phyloP scores from a whole-genome alignment of 1,140 invertebrate genomes.

The Meloidogyne exigua region DNA sequence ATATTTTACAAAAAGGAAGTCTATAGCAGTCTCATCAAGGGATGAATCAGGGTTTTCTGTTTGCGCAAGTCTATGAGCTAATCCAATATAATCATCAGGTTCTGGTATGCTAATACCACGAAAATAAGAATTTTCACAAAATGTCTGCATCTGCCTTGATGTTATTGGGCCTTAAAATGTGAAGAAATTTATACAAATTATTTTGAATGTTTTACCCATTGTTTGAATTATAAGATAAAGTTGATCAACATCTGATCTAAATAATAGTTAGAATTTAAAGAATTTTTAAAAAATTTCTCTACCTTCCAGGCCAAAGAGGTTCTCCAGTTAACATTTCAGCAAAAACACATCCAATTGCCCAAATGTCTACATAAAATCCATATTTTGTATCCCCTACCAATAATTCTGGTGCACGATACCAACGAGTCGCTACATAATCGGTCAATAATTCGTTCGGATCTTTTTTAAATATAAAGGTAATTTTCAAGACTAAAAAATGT shows the following conservation, averaged over 20 bases:
- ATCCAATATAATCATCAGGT: constrained; percentile 68
- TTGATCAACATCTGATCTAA: constrained; percentile 94
- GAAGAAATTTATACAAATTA: not conserved
- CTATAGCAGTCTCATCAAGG: constrained; percentile 22
- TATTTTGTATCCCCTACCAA: constrained; percentile 96
- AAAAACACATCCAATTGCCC: constrained; percentile 80
- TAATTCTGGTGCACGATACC: constrained; percentile 79
- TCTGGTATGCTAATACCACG: constrained; percentile 81
- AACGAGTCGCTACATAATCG: constrained; percentile 96
- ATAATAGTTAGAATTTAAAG: not conserved
- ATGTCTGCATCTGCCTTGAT: constrained; percentile 88
- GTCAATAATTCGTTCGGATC: constrained; percentile 93
- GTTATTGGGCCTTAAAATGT: constrained; percentile 77
- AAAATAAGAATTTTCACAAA: constrained; percentile 91
- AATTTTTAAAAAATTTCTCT: not conserved
- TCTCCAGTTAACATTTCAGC: constrained; percentile 92
- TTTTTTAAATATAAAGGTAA: constrained; percentile 28
- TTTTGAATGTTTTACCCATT: constrained; percentile 64
- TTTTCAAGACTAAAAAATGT: constrained; percentile 19
- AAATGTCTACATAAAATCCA: constrained; percentile 92
- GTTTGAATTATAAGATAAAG: constrained; percentile 89
- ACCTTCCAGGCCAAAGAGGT: constrained; percentile 77
- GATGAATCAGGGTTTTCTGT: constrained; percentile 5
- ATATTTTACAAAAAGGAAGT: constrained; percentile 30
- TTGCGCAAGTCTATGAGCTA: not conserved